Evolutionary conservation across 1,140 invertebrate species (phyloP).

Genomic region (Drosophila lowei): DNA sequence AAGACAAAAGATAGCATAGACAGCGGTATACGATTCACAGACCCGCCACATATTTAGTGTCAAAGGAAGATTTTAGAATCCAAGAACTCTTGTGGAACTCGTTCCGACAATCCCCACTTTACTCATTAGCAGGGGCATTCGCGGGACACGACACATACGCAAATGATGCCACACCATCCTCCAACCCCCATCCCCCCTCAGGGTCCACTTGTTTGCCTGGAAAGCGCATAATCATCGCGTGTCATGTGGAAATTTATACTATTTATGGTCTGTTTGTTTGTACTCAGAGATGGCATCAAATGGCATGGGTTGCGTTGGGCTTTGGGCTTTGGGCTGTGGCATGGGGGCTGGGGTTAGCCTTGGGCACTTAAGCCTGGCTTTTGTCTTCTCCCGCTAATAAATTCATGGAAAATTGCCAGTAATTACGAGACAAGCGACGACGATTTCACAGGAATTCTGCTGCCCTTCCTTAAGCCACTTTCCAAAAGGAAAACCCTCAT

Average conservation of each 20-base stretch:
- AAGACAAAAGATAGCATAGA: too few species aligned
- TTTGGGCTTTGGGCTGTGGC: neutral
- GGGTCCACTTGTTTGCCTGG: slow-evolving; percentile 62
- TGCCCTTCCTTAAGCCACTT: neutral
- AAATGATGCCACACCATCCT: slow-evolving; percentile 44
- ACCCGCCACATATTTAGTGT: too few species aligned
- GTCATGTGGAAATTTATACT: slow-evolving; percentile 82
- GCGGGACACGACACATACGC: slow-evolving; percentile 44
- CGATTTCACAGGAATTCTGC: slow-evolving; percentile 72
- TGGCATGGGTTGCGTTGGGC: slow-evolving; percentile 19
- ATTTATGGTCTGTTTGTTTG: slow-evolving; percentile 81
- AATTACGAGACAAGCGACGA: slow-evolving; percentile 72
- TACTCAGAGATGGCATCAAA: slow-evolving; percentile 57
- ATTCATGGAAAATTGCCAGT: slow-evolving; percentile 78
- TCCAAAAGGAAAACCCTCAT: slow-evolving; percentile 5
- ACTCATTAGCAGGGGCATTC: slow-evolving; percentile 31
- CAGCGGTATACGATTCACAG: too few species aligned
- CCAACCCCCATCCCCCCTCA: slow-evolving; percentile 14
- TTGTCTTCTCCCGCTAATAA: slow-evolving; percentile 63
- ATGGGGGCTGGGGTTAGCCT: slow-evolving; percentile 19
- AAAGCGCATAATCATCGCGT: slow-evolving; percentile 81
- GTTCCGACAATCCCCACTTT: slow-evolving; percentile 16
- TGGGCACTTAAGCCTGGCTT: slow-evolving; percentile 59
- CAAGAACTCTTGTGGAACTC: too few species aligned
- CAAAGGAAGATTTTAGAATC: too few species aligned